A percentile compares a stretch with the other conserved stretches of the same genome.
Conservation (phyloP, 2,113 vertebrate species). For the Arvicanthis niloticus region DNA sequence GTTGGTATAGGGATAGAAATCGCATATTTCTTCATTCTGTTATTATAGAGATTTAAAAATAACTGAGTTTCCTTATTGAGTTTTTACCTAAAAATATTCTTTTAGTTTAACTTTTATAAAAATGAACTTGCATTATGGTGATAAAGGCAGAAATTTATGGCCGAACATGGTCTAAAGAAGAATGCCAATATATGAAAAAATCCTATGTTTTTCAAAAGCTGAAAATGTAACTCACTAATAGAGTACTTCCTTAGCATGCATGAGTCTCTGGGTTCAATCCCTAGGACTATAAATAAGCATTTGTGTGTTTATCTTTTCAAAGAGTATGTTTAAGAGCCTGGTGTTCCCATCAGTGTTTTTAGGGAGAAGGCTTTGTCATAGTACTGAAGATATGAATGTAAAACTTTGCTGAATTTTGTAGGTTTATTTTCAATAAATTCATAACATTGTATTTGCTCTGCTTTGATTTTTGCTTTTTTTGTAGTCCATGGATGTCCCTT, state of each 20-base stretch:
- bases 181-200: background rate
- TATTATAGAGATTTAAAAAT: background rate
- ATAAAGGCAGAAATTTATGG: background rate
- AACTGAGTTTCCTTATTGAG: background rate
- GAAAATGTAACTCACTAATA: background rate
- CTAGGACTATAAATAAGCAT: background rate
- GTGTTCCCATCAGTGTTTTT: background rate
- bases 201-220: background rate
- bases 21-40: background rate
- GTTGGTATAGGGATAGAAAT: background rate
- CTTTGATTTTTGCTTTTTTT: constrained; percentile 38
- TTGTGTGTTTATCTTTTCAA: background rate
- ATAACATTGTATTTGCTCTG: constrained; percentile 11
- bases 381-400: background rate
- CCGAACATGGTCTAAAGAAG: background rate
- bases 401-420: constrained; percentile 34
- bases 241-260: background rate
- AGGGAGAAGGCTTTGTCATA: background rate
- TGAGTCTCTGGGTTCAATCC: background rate
- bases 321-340: background rate
- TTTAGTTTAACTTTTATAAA: constrained; percentile 37
- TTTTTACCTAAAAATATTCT: background rate
- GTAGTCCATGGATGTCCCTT: background rate
- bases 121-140: background rate
- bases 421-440: constrained; percentile 56